Evolutionary conservation across 2,888 invertebrate genomes (phyloP).

Genomic region (Athalia cordata): DNA sequence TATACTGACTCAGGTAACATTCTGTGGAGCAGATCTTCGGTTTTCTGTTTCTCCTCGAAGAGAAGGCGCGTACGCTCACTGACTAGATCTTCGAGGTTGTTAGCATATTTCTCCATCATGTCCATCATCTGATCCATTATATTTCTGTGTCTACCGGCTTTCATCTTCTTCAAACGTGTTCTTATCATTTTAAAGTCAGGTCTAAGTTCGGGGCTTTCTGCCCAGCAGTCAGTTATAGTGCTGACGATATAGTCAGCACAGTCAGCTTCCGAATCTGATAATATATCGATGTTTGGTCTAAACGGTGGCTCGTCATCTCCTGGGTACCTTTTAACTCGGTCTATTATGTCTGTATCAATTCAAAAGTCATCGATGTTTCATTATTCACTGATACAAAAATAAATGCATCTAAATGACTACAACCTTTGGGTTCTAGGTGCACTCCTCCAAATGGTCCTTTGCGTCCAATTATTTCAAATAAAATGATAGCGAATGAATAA

Average conservation of each 20-base stretch:
- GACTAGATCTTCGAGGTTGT: constrained; percentile 95
- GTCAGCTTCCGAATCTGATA: constrained; percentile 82
- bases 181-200: constrained; percentile 91
- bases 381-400: not conserved
- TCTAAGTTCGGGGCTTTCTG: constrained; percentile 86
- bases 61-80: constrained; percentile 92
- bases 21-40: constrained; percentile 92
- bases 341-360: constrained; percentile 84
- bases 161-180: constrained; percentile 89
- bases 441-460: constrained; percentile 92
- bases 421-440: constrained; percentile 89
- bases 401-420: constrained; percentile 26
- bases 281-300: constrained; percentile 85
- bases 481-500: constrained; percentile 96
- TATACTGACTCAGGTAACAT: constrained; percentile 91
- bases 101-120: constrained; percentile 98
- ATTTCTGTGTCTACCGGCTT: constrained; percentile 90
- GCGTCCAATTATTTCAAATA: constrained; percentile 94
- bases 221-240: constrained; percentile 93
- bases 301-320: constrained; percentile 83
- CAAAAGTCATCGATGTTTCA: constrained; percentile 5
- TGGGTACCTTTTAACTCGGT: constrained; percentile 84
- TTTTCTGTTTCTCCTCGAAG: constrained; percentile 94
- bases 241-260: constrained; percentile 88
- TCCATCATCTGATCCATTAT: constrained; percentile 99